These are phyloP conservation scores for Desmodus rotundus DNA, from an alignment of 2,113 vertebrate genomes.

Conservation along the genomic window DNA sequence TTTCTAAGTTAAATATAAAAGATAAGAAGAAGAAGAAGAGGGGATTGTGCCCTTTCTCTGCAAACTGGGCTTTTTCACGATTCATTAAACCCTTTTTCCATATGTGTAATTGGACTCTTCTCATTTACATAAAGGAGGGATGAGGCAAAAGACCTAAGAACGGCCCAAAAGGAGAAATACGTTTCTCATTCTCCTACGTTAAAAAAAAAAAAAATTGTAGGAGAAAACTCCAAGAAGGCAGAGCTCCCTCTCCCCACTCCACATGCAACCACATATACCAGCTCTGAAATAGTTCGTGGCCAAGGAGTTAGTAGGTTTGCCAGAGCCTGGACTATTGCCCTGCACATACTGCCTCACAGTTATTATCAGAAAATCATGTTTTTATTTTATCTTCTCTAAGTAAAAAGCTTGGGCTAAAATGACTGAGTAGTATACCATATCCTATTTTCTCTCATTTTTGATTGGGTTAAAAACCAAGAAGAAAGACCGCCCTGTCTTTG, in stretches of 20 bases:
- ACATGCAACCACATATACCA: not conserved
- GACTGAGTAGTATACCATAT: slow-evolving; percentile 7
- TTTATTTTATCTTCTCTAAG: slow-evolving; percentile 56
- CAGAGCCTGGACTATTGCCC: not conserved
- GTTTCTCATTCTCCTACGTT: slow-evolving; percentile 41
- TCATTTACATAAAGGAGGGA: slow-evolving; percentile 85
- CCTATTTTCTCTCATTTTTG: slow-evolving; percentile 22
- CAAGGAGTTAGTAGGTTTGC: not conserved
- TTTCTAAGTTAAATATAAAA: slow-evolving; percentile 71
- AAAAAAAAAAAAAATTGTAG: slow-evolving; percentile 43
- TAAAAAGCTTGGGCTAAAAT: slow-evolving; percentile 41
- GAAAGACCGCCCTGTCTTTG: slow-evolving; percentile 61
- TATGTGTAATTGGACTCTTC: slow-evolving; percentile 81
- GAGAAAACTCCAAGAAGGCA: slow-evolving; percentile 25
- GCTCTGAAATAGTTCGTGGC: not conserved
- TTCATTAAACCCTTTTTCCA: slow-evolving; percentile 85
- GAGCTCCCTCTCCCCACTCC: not conserved
- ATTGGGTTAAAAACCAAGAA: slow-evolving; percentile 61
- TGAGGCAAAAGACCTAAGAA: slow-evolving; percentile 54
- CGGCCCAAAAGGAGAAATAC: slow-evolving; percentile 24
- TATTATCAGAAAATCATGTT: slow-evolving; percentile 36
- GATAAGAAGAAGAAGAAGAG: not conserved
- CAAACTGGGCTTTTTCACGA: slow-evolving; percentile 83
- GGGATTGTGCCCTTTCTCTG: slow-evolving; percentile 76
- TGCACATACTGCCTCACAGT: not conserved